Base-by-base conservation (phyloP, 2,888 invertebrate species). In the Protodeltote pygarga region DNA sequence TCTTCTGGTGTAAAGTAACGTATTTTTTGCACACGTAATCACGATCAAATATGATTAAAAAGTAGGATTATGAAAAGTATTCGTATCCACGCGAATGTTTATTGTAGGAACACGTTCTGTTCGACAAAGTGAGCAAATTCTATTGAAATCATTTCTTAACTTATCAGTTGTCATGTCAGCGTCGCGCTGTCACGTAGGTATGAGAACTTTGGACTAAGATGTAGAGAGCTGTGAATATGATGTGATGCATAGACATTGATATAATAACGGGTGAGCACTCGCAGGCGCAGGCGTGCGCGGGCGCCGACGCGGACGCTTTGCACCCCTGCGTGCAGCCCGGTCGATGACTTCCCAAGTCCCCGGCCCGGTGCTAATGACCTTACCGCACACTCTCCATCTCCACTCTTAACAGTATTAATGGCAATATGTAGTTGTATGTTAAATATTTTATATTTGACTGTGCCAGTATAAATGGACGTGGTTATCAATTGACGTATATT, bases 281-380 rank as follows among this genome's bases (percentile, higher is more conserved):
- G 6, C n/a, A n/a, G n/a, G n/a, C n/a, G n/a, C n/a, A n/a, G 41
- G 28, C 29, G 35, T 17, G 33, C 58, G 46, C 49, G 46, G 64
- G 73, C 72, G 73, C 71, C 62, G 61, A 68, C 73, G 68, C 64
- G 65, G 67, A 69, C 68, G 46, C 67, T 67, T 69, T 63, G 55
- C 77, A 75, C 81, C 78, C 80, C 79, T 78, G 79, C 81, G 81
- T 81, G 83, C 65, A 64, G 73, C 58, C 67, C 87, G 88, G 87
- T 86, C 88, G 85, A 85, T 86, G 88, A 87, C 87, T 86, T 79
- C 75, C 85, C 80, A 79, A 79, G 67, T 61, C 75, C 73, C 77
- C 70, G 75, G 61, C 70, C 73, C 77, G 71, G 76, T 81, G 85
- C 77, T 85, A 88, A 85, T 79, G 88, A 88, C 88, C 88, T 73